phyloP scores from a whole-genome alignment of 2,888 invertebrate genomes.

The Xanthia togata region DNA sequence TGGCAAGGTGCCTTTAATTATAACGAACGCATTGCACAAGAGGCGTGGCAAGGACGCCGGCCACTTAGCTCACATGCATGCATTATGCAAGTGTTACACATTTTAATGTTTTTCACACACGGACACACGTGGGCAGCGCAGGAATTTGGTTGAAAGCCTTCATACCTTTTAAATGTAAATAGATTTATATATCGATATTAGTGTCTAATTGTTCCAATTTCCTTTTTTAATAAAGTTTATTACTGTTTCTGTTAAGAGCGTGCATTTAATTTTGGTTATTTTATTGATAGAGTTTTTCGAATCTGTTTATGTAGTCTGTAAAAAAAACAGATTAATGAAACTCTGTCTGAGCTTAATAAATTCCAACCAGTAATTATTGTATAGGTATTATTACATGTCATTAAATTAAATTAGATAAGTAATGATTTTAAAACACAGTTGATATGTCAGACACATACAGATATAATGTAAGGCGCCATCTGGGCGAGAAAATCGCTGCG shows the following conservation, averaged over 20 bases:
- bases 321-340: not conserved
- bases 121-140: constrained; percentile 42
- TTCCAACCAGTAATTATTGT: not conserved
- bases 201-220: not conserved
- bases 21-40: constrained; percentile 44
- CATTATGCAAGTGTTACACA: constrained; percentile 59
- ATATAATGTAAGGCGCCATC: too few species aligned
- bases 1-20: constrained; percentile 42
- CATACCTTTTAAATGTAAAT: constrained; percentile 18
- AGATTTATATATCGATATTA: not conserved
- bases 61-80: constrained; percentile 55
- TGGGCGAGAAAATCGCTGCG: too few species aligned
- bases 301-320: not conserved
- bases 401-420: not conserved
- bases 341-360: not conserved
- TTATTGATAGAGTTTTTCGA: not conserved
- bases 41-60: constrained; percentile 75
- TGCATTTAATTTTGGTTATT: too few species aligned
- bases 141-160: constrained; percentile 34
- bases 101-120: constrained; percentile 61
- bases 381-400: not conserved
- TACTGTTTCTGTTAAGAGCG: not conserved
- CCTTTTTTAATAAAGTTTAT: not conserved
- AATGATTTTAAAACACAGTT: not conserved
- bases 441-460: not conserved